A percentile compares a stretch with the other conserved stretches of the same genome.
phyloP scores from a whole-genome alignment of 2,797 vertebrate genomes.

The Enteromius viviparus region DNA sequence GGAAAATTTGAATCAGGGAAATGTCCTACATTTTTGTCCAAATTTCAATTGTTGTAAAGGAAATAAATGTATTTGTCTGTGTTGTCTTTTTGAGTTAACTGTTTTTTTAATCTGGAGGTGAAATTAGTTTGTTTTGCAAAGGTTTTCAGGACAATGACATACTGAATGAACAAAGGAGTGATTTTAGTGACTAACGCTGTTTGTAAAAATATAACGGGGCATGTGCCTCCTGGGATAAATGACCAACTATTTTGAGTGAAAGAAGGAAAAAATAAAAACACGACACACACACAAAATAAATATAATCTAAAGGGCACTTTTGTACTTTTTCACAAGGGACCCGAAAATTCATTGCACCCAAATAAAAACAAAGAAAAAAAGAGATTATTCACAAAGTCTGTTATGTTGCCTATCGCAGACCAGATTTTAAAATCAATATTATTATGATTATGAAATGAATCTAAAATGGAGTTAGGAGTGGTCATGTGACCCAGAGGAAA shows the following conservation, averaged over 20 bases:
- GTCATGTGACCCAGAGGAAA: constrained; percentile 16
- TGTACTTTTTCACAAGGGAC: not conserved
- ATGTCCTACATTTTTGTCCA: not conserved
- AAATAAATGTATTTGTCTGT: not conserved
- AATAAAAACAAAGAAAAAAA: not conserved
- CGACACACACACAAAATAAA: not conserved
- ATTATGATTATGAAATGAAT: constrained; percentile 33
- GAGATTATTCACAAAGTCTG: not conserved
- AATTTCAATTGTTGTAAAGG: constrained; percentile 14
- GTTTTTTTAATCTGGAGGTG: not conserved
- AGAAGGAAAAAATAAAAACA: not conserved
- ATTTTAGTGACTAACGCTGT: constrained; percentile 1
- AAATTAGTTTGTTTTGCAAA: constrained; percentile 15
- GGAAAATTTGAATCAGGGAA: constrained; percentile 21
- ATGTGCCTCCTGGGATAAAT: not conserved
- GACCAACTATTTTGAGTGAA: not conserved
- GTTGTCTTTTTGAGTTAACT: not conserved
- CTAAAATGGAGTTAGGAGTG: not conserved
- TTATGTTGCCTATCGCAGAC: not conserved
- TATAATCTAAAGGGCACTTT: not conserved
- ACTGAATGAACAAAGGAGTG: not conserved
- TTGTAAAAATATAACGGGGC: constrained; percentile 2
- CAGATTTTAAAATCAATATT: not conserved
- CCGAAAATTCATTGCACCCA: not conserved
- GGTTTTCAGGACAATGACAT: not conserved